Conservation (phyloP, 2,113 vertebrate species). For the Serilophus lunatus region DNA sequence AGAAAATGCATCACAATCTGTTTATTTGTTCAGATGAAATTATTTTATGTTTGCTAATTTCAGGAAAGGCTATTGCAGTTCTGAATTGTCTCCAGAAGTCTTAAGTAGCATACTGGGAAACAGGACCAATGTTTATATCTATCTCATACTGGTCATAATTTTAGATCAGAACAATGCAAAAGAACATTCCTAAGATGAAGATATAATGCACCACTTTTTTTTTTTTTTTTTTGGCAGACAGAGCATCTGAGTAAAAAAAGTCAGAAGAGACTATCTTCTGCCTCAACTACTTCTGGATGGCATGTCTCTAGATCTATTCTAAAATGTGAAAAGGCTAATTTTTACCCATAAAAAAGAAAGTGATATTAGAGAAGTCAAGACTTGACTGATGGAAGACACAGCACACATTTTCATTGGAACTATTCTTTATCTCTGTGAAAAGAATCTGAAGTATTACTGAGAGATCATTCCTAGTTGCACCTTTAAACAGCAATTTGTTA, state of each 20-base stretch:
- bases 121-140: neutral
- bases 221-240: neutral
- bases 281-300: neutral
- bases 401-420: neutral
- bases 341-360: neutral
- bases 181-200: neutral
- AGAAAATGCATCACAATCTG: neutral
- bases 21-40: constrained; percentile 8
- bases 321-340: neutral
- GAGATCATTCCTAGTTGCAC: neutral
- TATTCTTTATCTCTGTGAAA: neutral
- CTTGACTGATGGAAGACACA: neutral
- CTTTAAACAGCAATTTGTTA: neutral
- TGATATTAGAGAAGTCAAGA: neutral
- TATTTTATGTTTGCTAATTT: neutral
- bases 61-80: neutral
- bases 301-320: neutral
- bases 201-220: neutral
- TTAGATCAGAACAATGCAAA: neutral
- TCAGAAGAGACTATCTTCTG: neutral
- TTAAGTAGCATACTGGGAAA: neutral
- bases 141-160: neutral
- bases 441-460: neutral
- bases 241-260: neutral
- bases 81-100: neutral